phyloP scores from a whole-genome alignment of 2,113 vertebrate genomes.

The Mobula hypostoma region DNA sequence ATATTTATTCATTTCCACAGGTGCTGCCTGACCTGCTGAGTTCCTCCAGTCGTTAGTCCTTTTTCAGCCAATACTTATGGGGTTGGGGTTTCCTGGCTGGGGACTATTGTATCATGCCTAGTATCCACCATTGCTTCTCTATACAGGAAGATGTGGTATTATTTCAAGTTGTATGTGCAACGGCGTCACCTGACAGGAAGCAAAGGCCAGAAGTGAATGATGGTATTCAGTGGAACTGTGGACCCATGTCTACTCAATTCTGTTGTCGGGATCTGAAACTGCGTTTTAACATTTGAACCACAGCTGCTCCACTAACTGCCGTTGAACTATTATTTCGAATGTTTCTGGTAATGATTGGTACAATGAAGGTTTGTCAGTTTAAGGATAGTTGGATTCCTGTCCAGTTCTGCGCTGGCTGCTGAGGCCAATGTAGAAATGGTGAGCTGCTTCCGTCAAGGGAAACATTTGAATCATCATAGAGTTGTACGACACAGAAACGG shows the following conservation, averaged over 20 bases:
- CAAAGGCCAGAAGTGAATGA: background rate
- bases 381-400: too few species aligned
- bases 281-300: background rate
- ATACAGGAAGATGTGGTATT: background rate
- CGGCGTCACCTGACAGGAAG: slow-evolving; percentile 3
- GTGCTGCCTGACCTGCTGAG: too few species aligned
- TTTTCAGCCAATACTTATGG: background rate
- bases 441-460: background rate
- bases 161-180: background rate
- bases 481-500: too few species aligned
- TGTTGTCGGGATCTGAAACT: background rate
- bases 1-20: too few species aligned
- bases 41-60: too few species aligned
- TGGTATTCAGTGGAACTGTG: background rate
- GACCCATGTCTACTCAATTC: background rate
- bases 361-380: too few species aligned
- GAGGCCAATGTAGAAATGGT: background rate
- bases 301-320: background rate
- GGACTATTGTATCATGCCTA: background rate
- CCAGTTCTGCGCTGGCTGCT: background rate
- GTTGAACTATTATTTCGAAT: background rate
- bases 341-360: background rate
- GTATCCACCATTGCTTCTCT: background rate
- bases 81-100: background rate
- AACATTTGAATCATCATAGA: background rate